Evolutionary conservation across 2,888 invertebrate genomes (phyloP).

Genomic region (Cosmia trapezina): DNA sequence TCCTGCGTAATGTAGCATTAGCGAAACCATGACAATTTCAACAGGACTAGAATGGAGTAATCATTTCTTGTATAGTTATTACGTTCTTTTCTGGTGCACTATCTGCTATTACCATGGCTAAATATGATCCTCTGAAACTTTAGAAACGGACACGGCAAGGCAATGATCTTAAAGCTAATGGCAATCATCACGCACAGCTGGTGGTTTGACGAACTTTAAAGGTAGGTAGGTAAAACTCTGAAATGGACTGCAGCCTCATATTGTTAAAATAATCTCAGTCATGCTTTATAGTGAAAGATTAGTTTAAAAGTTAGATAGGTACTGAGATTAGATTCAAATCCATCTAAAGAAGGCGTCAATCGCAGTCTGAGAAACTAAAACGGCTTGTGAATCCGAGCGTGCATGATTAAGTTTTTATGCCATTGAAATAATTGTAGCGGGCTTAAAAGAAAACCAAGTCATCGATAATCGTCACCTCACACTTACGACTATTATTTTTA

Average conservation of each 20-base stretch:
- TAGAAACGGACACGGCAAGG: constrained; percentile 21
- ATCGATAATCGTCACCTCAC: constrained; percentile 10
- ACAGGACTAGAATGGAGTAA: constrained; percentile 25
- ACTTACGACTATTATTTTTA: constrained; percentile 9
- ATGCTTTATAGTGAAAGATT: constrained; percentile 10
- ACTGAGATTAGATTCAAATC: constrained; percentile 15
- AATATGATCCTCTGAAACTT: constrained; percentile 15
- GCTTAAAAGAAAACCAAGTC: constrained; percentile 14
- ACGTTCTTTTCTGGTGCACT: constrained; percentile 13
- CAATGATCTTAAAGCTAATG: constrained; percentile 36
- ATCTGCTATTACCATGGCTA: constrained; percentile 12
- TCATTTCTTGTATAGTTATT: constrained; percentile 9
- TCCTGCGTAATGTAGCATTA: constrained; percentile 39
- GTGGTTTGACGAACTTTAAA: constrained; percentile 24
- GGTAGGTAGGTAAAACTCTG: constrained; percentile 1
- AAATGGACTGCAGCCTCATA: constrained; percentile 21
- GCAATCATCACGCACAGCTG: constrained; percentile 41
- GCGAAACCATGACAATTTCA: constrained; percentile 35
- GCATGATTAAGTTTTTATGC: constrained; percentile 6
- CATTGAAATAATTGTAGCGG: not conserved
- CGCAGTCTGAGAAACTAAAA: not conserved
- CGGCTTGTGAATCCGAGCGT: not conserved
- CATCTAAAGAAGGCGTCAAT: constrained; percentile 12
- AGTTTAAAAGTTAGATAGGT: not conserved
- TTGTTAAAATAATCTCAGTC: constrained; percentile 10